phyloP scores from a whole-genome alignment of 2,113 vertebrate species.

The Acrocephalus arundinaceus region DNA sequence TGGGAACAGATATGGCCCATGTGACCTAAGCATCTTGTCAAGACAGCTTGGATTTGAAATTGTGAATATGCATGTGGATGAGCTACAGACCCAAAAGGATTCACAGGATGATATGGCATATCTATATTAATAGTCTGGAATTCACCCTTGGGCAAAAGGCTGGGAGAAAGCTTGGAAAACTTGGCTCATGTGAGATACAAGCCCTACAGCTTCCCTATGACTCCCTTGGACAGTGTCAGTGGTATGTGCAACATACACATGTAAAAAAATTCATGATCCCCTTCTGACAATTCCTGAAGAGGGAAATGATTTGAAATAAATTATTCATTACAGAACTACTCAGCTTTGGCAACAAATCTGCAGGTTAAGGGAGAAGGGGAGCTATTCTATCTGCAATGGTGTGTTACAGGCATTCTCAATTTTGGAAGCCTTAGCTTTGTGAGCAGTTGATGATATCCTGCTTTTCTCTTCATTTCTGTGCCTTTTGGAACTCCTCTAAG shows the following conservation, averaged over 20 bases:
- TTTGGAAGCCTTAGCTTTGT: background rate
- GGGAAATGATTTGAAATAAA: conserved; percentile 21
- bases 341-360: conserved; percentile 5
- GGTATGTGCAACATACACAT: background rate
- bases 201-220: background rate
- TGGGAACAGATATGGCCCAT: conserved; percentile 42
- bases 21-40: conserved; percentile 61
- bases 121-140: background rate
- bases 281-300: conserved; percentile 15
- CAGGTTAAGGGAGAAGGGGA: conserved; percentile 18
- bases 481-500: background rate
- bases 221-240: background rate
- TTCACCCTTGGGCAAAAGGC: background rate
- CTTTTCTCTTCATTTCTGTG: background rate
- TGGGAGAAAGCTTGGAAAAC: background rate
- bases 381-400: background rate
- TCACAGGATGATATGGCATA: background rate
- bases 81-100: conserved; percentile 23
- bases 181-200: background rate
- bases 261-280: background rate
- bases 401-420: background rate
- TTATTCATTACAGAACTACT: conserved; percentile 40
- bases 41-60: conserved; percentile 60
- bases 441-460: background rate
- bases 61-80: conserved; percentile 46